These are phyloP conservation scores for Formica selysi DNA, from an alignment of 1,140 invertebrate species.

Conservation along the genomic window DNA sequence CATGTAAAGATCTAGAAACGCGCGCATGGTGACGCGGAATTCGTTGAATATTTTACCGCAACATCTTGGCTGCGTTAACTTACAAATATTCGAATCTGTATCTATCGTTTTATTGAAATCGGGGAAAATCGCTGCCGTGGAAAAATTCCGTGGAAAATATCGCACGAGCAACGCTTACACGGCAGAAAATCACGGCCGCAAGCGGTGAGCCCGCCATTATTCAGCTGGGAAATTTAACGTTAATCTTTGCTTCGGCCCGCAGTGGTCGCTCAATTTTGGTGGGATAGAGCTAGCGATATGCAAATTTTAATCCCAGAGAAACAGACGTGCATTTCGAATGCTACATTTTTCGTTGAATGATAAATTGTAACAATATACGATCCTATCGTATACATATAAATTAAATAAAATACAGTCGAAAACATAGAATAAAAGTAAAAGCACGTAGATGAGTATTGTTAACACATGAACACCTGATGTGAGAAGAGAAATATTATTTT, in stretches of 20 bases:
- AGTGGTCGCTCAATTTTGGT: conserved; percentile 46
- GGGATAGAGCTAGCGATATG: conserved; percentile 54
- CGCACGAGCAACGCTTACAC: conserved; percentile 32
- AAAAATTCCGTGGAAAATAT: conserved; percentile 34
- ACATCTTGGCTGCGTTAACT: conserved; percentile 57
- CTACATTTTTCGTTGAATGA: conserved; percentile 41
- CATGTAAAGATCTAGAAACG: not conserved
- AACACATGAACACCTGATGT: too few species aligned
- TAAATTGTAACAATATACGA: conserved; percentile 16
- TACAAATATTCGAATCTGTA: conserved; percentile 62
- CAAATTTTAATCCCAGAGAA: conserved; percentile 58
- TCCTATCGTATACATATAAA: conserved; percentile 16
- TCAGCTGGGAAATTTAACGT: conserved; percentile 61
- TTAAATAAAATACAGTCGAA: not conserved
- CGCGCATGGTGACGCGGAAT: conserved; percentile 21
- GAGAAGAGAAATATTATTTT: too few species aligned
- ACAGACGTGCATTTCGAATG: conserved; percentile 40
- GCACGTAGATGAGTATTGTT: too few species aligned
- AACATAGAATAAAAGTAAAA: not conserved
- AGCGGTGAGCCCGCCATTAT: conserved; percentile 51
- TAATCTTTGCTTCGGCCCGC: conserved; percentile 38
- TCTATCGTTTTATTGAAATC: conserved; percentile 55
- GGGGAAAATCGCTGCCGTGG: conserved; percentile 19
- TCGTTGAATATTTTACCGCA: conserved; percentile 59
- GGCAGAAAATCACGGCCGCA: conserved; percentile 44